Evolutionary conservation across 2,113 vertebrate genomes (phyloP), one percentile per base, ranked within the genome.

Genomic region (Cyprinus carpio): DNA sequence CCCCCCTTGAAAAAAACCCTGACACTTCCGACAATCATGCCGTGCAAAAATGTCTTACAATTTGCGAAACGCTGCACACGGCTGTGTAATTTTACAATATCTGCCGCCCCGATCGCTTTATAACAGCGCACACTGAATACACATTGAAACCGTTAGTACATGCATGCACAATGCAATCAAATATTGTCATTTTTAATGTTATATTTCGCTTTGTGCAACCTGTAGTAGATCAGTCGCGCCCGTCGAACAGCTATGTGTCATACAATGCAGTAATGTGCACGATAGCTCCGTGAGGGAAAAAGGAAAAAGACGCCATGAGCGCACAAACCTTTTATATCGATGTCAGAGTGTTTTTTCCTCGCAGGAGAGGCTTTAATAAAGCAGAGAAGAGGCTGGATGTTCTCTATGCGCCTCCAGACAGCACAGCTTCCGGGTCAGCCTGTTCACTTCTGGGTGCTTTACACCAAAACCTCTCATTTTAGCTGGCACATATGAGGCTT

Each of bases 381-480:
- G 89, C 91, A 92, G 93, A 93, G 43, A 65, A 86, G 72, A 86
- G 92, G 90, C 82, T 94, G 89, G 92, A 93, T 94, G 92, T 92
- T 93, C 94, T 92, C 92, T 94, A 92, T 87, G 90, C 92, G 93
- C 90, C 91, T 93, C 93, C 92, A 93, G 92, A 90, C 89, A 93
- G 90, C 95, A 96, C 91, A 94, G 94, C 96, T 96, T 97, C 96
- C 96, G 96, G 96, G 96, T 97, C 96, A 95, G 94, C 85, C 90
- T 93, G 95, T 96, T 97, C 95, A 96, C 96, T 97, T 97, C 96
- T 97, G 96, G 96, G 95, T 95, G 91, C 90, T 92, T 91, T 93
- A 40, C 62, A 51, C 62, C 29, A 74, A 60, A 58, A 64, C 34
- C 46, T 49, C 51, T 15, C 4, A 29, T 62, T 46, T 69, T 51